Conservation (phyloP, 2,888 invertebrate genomes). For the Eupithecia dodoneata region DNA sequence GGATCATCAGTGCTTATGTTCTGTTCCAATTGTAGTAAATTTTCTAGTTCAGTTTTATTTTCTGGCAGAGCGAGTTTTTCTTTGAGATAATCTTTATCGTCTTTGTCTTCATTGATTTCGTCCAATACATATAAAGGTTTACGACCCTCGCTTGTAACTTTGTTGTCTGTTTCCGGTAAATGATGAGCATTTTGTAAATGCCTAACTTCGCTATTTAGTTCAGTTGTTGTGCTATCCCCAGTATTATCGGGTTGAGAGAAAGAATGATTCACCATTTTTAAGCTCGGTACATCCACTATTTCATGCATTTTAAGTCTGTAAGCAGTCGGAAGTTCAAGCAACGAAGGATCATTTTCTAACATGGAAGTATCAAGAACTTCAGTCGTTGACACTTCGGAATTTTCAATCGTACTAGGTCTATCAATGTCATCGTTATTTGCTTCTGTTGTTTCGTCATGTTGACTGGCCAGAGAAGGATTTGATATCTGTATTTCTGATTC, state of each 20-base stretch:
- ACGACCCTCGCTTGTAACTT: background rate
- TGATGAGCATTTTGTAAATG: background rate
- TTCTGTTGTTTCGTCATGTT: background rate
- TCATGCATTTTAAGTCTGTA: background rate
- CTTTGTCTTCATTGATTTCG: background rate
- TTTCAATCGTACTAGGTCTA: background rate
- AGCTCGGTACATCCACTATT: background rate
- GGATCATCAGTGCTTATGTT: background rate
- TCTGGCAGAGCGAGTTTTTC: background rate
- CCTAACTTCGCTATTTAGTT: background rate
- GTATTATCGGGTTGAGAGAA: background rate
- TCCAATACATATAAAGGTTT: background rate
- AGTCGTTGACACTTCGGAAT: background rate
- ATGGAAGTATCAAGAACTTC: background rate
- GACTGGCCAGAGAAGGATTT: background rate
- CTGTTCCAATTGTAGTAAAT: background rate
- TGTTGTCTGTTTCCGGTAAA: background rate
- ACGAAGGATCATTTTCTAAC: background rate
- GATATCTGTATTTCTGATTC: background rate
- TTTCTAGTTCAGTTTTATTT: background rate
- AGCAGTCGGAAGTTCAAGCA: background rate
- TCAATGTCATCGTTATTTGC: background rate
- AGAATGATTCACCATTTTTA: background rate
- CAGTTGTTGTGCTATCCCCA: background rate
- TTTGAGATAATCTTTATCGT: background rate